These are phyloP conservation scores for Simalia tracyae DNA, from an alignment of 2,797 vertebrate genomes.

Conservation along the genomic window DNA sequence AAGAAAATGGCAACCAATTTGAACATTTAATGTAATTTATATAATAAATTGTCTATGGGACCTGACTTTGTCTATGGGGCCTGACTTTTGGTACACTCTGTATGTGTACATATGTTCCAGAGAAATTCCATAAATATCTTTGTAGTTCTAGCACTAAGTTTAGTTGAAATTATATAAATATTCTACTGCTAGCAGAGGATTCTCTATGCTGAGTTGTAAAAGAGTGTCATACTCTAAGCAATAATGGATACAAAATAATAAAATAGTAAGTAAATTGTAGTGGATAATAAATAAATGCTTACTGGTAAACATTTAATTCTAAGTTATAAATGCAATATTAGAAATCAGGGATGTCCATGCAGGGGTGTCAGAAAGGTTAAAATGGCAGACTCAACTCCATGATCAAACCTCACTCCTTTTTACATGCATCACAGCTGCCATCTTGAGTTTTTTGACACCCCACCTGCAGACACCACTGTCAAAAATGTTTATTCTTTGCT, in stretches of 20 bases:
- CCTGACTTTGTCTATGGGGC: neutral
- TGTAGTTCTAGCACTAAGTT: neutral
- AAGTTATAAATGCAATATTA: neutral
- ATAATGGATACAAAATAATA: neutral
- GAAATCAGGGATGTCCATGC: neutral
- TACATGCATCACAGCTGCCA: neutral
- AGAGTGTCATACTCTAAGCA: neutral
- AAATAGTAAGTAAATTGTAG: neutral
- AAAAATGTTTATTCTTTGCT: neutral
- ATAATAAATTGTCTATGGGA: neutral
- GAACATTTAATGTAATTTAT: neutral
- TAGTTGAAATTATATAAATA: neutral
- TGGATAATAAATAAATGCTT: neutral
- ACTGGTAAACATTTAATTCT: neutral
- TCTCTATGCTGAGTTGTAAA: neutral
- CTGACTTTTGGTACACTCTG: neutral
- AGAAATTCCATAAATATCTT: neutral
- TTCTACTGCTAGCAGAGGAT: neutral
- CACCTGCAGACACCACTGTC: neutral
- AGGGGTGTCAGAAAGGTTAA: neutral
- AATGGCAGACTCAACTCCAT: neutral
- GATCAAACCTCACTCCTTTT: neutral
- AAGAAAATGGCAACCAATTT: neutral
- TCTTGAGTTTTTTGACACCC: neutral
- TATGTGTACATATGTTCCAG: neutral